Base-by-base conservation (phyloP, 1,140 invertebrate genomes). In the Rhopalosiphum maidis region DNA sequence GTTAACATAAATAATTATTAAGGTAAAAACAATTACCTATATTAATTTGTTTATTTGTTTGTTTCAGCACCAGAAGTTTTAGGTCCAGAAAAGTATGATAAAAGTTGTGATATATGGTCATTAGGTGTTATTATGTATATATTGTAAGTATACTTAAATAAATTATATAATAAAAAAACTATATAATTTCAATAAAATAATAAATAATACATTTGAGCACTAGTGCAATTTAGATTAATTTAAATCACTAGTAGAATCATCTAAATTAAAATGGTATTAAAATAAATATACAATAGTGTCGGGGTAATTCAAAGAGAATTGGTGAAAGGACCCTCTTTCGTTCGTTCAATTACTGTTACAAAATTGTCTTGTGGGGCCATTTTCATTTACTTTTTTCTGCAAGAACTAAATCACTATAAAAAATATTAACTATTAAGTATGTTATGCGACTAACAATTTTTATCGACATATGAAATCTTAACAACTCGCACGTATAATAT, bases 61-160 rank as follows among this genome's bases (percentile, higher is more conserved):
- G 94, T 96, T 96, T 94, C 95, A 97, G 98, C 98, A 77, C 98
- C 98, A 83, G 98, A 99, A 96, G 99, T 99, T 41, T 95, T 99
- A 60, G 99, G 99, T 83, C 98, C 98, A 82, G 98, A 99, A 95
- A 99, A 99, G 95, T 99, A 99, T 96, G 99, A 99, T 95, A 99
- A 99, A 95, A 99, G 98, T 94, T 99, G 99, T 96, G 99, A 99
- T 96, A 98, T 99, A 95, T 99, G 99, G 99, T 99, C 98, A 1
- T 95, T 99, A 93, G 99, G 99, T 87, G 99, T 99, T 86, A 99
- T 99, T 91, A 99, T 99, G 98, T 99, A 99, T 95, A 99, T 99
- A 95, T 96, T 98, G 97, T 98, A 96, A 97, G 97, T 97, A 94
- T 46, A 7, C 46, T 8, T 94, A 7, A 48, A 85, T 25, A 37